Evolutionary conservation across 2,888 invertebrate genomes (phyloP).

Genomic region (Coenonympha arcania): DNA sequence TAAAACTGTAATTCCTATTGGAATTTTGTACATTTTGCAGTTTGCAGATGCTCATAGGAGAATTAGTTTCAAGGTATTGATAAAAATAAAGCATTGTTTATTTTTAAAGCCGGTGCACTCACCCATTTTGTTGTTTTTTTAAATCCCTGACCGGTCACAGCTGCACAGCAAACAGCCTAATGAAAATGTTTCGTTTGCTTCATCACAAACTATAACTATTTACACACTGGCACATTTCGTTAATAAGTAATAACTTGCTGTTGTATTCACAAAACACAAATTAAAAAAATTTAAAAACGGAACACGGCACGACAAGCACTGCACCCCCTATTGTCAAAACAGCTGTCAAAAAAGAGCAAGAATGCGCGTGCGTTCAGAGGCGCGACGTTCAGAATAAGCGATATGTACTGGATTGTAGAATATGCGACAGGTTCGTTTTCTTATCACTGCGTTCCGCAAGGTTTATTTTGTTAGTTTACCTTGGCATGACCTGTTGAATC

Average conservation of each 20-base stretch:
- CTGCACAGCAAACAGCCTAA: conserved; percentile 34
- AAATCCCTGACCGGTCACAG: conserved; percentile 28
- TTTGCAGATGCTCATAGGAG: not conserved
- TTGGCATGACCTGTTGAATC: not conserved
- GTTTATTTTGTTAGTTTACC: not conserved
- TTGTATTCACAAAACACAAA: conserved; percentile 29
- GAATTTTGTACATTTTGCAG: conserved; percentile 23
- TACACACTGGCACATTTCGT: conserved; percentile 39
- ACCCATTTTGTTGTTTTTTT: conserved; percentile 57
- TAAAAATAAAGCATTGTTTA: not conserved
- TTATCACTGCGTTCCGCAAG: conserved; percentile 18
- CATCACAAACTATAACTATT: conserved; percentile 47
- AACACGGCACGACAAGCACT: conserved; percentile 24
- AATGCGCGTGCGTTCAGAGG: conserved; percentile 44
- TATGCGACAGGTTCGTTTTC: conserved; percentile 27
- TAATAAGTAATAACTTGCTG: conserved; percentile 21
- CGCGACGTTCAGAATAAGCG: conserved; percentile 28
- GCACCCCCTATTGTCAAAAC: conserved; percentile 21
- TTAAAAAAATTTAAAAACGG: conserved; percentile 21
- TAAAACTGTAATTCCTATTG: conserved; percentile 33
- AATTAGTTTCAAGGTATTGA: not conserved
- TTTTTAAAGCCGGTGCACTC: conserved; percentile 51
- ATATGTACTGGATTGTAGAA: no score
- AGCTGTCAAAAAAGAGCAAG: conserved; percentile 42
- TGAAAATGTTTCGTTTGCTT: conserved; percentile 41